These are phyloP conservation scores for Tiliacea aurago DNA, from an alignment of 2,888 invertebrate species.

Conservation along the genomic window DNA sequence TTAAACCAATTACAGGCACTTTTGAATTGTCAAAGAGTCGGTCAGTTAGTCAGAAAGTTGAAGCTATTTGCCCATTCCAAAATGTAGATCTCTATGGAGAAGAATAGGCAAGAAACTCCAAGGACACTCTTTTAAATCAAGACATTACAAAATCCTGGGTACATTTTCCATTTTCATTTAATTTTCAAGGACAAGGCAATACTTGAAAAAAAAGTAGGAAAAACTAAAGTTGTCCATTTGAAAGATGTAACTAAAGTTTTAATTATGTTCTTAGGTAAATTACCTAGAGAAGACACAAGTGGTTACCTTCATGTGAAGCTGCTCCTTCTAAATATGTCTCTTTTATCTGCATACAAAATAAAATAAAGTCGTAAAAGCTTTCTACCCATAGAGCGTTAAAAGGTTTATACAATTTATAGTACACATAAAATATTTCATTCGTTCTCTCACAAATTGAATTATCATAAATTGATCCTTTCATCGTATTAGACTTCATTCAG, in stretches of 20 bases:
- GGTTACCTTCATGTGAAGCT: slow-evolving; percentile 5
- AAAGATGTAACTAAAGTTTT: neutral
- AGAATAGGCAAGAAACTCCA: no score
- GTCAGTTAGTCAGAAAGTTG: no score
- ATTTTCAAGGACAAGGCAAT: no score
- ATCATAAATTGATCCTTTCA: slow-evolving; percentile 83
- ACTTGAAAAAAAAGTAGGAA: neutral
- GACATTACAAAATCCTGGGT: no score
- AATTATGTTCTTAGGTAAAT: neutral
- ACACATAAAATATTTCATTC: slow-evolving; percentile 75
- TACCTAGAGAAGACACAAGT: neutral
- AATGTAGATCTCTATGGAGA: no score
- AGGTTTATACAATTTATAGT: slow-evolving; percentile 72
- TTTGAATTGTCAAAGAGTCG: no score
- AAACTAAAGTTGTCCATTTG: no score
- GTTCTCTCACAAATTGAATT: slow-evolving; percentile 81
- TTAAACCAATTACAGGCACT: no score
- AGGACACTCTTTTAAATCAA: no score
- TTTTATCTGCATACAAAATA: slow-evolving; percentile 61
- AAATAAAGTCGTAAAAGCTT: slow-evolving; percentile 69
- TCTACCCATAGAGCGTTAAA: slow-evolving; percentile 63
- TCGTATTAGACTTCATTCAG: slow-evolving; percentile 82
- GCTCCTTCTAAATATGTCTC: slow-evolving; percentile 26
- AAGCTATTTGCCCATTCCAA: no score
- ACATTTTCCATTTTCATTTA: neutral